Percentiles rank a stretch among this genome's conserved stretches.
Conservation (phyloP, 2,797 vertebrate species). For the Pitangus sulphuratus region DNA sequence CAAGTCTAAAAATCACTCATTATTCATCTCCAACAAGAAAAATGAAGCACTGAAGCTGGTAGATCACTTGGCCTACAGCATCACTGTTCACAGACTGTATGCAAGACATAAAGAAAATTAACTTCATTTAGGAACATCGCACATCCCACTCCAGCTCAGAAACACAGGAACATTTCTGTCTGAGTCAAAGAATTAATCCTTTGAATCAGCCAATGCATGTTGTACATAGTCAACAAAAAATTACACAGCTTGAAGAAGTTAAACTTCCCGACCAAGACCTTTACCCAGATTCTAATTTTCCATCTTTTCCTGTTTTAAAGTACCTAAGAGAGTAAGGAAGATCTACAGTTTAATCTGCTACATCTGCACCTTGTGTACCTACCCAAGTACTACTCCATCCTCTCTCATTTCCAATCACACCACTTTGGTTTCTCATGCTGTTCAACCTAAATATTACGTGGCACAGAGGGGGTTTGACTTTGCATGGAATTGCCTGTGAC, state of each 20-base stretch:
- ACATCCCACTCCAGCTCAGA: not conserved
- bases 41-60: not conserved
- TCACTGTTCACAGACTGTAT: not conserved
- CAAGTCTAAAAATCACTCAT: constrained; percentile 10
- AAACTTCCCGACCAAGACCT: not conserved
- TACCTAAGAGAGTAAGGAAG: not conserved
- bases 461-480: not conserved
- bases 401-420: not conserved
- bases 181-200: not conserved
- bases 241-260: not conserved
- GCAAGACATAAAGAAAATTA: not conserved
- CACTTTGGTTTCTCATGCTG: not conserved
- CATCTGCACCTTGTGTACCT: not conserved
- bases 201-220: not conserved
- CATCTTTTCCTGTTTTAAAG: not conserved
- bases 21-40: not conserved
- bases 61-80: not conserved
- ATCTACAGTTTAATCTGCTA: not conserved
- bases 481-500: not conserved
- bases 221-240: not conserved
- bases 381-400: not conserved
- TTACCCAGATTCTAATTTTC: not conserved
- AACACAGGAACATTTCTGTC: not conserved
- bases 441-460: not conserved
- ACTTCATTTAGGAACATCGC: not conserved